Conservation (phyloP, 2,888 invertebrate genomes). For the Rapana venosa region DNA sequence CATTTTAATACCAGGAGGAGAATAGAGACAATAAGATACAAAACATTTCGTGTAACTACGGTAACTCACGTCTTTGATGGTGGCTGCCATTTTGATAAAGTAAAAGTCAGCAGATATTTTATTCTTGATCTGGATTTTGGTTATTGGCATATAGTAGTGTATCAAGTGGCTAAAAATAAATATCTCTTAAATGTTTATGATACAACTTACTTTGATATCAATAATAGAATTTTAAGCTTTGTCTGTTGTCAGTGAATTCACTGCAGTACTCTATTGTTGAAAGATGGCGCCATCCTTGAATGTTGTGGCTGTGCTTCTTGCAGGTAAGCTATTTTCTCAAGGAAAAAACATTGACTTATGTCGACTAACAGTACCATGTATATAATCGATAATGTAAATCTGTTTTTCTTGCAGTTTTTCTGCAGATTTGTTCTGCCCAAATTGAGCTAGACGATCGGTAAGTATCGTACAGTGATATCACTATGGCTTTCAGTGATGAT, state of each 20-base stretch:
- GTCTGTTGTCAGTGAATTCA: neutral
- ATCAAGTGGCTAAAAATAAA: too few species aligned
- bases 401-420: slow-evolving; percentile 13
- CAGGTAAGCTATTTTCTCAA: neutral
- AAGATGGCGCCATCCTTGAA: slow-evolving; percentile 30
- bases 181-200: too few species aligned
- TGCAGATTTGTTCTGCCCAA: slow-evolving; percentile 8
- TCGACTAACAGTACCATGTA: neutral
- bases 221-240: too few species aligned
- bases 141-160: too few species aligned
- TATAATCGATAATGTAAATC: neutral
- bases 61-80: slow-evolving; percentile 44
- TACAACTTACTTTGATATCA: too few species aligned
- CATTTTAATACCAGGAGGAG: too few species aligned
- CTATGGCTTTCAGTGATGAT: neutral
- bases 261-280: slow-evolving; percentile 11
- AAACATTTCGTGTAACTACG: slow-evolving; percentile 13
- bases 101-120: neutral
- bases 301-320: slow-evolving; percentile 3
- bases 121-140: too few species aligned
- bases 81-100: slow-evolving; percentile 41
- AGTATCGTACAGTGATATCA: neutral
- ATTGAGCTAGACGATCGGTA: slow-evolving; percentile 21
- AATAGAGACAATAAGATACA: too few species aligned
- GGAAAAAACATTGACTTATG: neutral